Evolutionary conservation across 2,888 invertebrate genomes (phyloP).

Genomic region (Liposcelis brunnea): DNA sequence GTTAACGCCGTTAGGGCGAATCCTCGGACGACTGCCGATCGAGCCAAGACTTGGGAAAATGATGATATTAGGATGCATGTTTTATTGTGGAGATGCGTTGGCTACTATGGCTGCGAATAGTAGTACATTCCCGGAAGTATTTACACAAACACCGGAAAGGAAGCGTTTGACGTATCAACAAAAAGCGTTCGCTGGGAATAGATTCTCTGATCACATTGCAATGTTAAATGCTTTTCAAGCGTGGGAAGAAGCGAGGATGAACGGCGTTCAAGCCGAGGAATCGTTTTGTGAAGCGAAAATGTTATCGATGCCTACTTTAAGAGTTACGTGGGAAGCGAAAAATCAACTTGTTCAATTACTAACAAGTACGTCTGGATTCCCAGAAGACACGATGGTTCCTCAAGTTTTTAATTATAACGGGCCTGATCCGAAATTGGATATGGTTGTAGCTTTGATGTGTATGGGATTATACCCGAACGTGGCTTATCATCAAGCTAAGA

Average conservation of each 20-base stretch:
- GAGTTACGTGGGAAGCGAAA: constrained; percentile 66
- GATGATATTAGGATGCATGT: constrained; percentile 85
- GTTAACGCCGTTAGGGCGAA: constrained; percentile 80
- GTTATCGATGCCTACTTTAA: constrained; percentile 71
- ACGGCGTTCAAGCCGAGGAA: constrained; percentile 45
- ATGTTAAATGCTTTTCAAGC: constrained; percentile 79
- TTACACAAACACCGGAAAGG: constrained; percentile 23
- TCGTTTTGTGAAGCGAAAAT: constrained; percentile 85
- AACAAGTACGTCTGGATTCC: constrained; percentile 56
- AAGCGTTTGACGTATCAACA: constrained; percentile 69
- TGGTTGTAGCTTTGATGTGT: constrained; percentile 67
- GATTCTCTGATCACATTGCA: constrained; percentile 89
- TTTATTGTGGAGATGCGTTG: constrained; percentile 78
- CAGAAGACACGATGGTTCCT: constrained; percentile 68
- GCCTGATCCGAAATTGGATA: constrained; percentile 62
- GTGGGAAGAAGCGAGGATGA: constrained; percentile 33
- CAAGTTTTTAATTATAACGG: constrained; percentile 55
- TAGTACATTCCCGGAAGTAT: constrained; percentile 74
- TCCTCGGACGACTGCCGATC: constrained; percentile 85
- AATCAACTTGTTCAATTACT: constrained; percentile 49
- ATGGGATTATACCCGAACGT: constrained; percentile 95
- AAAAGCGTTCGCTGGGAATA: constrained; percentile 65
- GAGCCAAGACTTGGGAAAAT: constrained; percentile 95
- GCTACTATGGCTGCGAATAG: constrained; percentile 90
- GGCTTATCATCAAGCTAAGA: constrained; percentile 85